Conservation (phyloP, 2,113 vertebrate species). For the Oreochromis niloticus region DNA sequence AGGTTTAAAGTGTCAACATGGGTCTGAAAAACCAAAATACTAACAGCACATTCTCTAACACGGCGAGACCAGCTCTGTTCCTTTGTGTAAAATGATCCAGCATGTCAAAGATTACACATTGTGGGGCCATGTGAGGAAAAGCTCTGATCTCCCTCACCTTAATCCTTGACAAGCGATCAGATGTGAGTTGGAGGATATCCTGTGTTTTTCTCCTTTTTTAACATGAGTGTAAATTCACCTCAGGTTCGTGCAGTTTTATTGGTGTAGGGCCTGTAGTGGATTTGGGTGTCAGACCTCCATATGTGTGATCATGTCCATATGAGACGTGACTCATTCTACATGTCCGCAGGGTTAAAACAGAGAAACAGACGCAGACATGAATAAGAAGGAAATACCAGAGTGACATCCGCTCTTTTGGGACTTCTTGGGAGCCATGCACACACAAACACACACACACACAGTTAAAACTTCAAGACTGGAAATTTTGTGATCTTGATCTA, state of each 20-base stretch:
- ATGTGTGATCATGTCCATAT: slow-evolving; percentile 29
- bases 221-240: slow-evolving; percentile 3
- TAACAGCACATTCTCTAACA: background rate
- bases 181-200: background rate
- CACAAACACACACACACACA: background rate
- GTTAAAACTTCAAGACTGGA: background rate
- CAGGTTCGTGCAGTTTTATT: background rate
- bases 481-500: background rate
- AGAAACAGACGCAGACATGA: background rate
- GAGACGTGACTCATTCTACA: background rate
- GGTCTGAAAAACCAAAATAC: background rate
- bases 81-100: slow-evolving; percentile 25
- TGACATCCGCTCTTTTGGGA: background rate
- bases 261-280: background rate
- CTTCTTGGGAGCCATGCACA: background rate
- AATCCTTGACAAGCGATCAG: slow-evolving; percentile 40
- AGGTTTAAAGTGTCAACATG: background rate
- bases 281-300: background rate
- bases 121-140: background rate
- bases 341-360: background rate
- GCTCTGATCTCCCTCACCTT: slow-evolving; percentile 27
- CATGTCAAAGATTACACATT: background rate
- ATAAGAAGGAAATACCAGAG: background rate
- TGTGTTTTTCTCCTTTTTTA: background rate
- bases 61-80: background rate